Evolutionary conservation across 2,113 vertebrate species (phyloP).

Genomic region (Cavia aperea): DNA sequence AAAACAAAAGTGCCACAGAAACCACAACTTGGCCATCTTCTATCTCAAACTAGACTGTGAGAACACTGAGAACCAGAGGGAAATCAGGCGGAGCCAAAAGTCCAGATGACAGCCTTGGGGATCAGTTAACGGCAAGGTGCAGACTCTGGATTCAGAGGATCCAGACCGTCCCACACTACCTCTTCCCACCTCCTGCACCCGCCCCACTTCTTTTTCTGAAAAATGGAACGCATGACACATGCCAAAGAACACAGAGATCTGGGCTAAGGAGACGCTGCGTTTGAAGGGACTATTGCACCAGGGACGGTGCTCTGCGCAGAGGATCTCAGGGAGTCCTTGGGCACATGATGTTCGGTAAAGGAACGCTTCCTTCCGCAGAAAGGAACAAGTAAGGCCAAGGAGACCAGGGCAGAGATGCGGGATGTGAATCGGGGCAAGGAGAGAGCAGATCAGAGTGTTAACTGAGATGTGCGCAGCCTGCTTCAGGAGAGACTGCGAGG

Average conservation of each 20-base stretch:
- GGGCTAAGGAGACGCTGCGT: background rate
- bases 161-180: background rate
- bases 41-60: background rate
- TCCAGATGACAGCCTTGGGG: background rate
- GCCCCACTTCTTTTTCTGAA: background rate
- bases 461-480: background rate
- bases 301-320: background rate
- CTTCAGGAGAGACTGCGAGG: background rate
- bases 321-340: background rate
- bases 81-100: background rate
- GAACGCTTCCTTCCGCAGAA: background rate
- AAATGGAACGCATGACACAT: background rate
- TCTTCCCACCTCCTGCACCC: background rate
- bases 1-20: background rate
- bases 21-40: background rate
- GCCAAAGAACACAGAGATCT: background rate
- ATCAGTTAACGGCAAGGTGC: fast-evolving
- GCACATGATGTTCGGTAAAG: background rate
- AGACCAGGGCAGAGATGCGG: fast-evolving
- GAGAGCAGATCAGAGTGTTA: fast-evolving
- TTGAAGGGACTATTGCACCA: too few relatives aligned
- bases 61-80: fast-evolving
- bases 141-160: background rate
- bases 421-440: too few relatives aligned
- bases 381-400: background rate